Evolutionary conservation across 2,888 invertebrate genomes (phyloP).

Genomic region (Torymus auratus): DNA sequence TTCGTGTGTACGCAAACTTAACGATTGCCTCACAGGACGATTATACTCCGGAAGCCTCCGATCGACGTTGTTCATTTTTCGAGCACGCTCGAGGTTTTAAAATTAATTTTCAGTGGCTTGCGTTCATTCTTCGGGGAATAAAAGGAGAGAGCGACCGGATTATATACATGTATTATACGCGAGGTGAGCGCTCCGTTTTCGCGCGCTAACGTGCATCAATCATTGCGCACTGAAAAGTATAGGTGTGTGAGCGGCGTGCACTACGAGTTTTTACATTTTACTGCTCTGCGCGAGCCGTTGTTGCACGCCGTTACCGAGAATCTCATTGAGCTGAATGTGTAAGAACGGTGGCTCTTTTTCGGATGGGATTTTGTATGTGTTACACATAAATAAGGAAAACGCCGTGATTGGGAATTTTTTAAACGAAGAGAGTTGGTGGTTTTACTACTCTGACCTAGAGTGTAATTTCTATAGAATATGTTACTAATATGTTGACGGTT

Average conservation of each 20-base stretch:
- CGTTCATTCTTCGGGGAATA: too few relatives aligned
- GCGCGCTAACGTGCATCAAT: slow-evolving; percentile 19
- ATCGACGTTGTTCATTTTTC: not conserved
- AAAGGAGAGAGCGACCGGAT: not conserved
- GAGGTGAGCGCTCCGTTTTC: slow-evolving; percentile 25
- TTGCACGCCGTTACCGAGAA: slow-evolving; percentile 10
- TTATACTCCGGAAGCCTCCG: slow-evolving; percentile 25
- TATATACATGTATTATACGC: not conserved
- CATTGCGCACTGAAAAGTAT: slow-evolving; percentile 18
- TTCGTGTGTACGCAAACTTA: not conserved
- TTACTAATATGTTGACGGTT: too few relatives aligned
- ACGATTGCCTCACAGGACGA: slow-evolving; percentile 23
- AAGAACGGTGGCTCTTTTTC: slow-evolving; percentile 5
- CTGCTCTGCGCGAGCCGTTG: not conserved
- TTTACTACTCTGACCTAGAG: too few relatives aligned
- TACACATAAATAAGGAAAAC: not conserved
- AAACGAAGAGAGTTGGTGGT: not conserved
- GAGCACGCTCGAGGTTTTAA: slow-evolving; percentile 10
- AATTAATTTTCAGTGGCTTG: slow-evolving; percentile 23
- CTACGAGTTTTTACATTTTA: slow-evolving; percentile 38
- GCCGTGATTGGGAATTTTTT: not conserved
- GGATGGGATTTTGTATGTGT: too few relatives aligned
- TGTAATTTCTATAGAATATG: too few relatives aligned
- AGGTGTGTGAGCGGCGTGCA: slow-evolving; percentile 11
- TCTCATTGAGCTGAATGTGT: slow-evolving; percentile 45